These are phyloP conservation scores for Orthonychiurus folsomi DNA, from an alignment of 2,888 invertebrate genomes.

Conservation along the genomic window DNA sequence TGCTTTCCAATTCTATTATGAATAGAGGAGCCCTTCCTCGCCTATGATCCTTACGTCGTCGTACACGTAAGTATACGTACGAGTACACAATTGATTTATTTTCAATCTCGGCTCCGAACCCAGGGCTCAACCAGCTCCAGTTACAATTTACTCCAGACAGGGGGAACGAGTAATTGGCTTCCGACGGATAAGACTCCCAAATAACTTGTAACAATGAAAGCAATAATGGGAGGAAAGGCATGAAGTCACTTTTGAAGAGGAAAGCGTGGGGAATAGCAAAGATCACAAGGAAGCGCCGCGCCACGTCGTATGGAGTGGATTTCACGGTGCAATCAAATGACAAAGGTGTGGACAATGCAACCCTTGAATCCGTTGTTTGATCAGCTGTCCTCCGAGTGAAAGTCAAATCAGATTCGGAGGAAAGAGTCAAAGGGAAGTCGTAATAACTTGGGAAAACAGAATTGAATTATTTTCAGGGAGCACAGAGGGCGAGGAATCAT, in stretches of 20 bases:
- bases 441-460: no score
- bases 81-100: background rate
- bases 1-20: conserved; percentile 1
- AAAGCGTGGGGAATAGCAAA: no score
- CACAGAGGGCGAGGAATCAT: no score
- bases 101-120: background rate
- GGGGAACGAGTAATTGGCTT: background rate
- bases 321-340: no score
- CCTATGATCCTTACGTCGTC: background rate
- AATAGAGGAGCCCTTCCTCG: no score
- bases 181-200: background rate
- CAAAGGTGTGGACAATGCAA: no score
- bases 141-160: background rate
- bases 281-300: background rate
- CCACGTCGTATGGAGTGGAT: no score
- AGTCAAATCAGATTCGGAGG: no score
- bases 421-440: no score
- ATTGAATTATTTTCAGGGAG: conserved; percentile 1
- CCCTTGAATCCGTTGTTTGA: background rate
- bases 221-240: background rate
- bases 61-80: background rate
- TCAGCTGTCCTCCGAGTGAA: no score
- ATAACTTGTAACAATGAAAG: background rate
- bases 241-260: no score
- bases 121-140: background rate